A percentile compares a stretch with the other conserved stretches of the same genome.
These are phyloP conservation scores for Campoplex nolae DNA, from an alignment of 2,888 invertebrate genomes.

Conservation along the genomic window DNA sequence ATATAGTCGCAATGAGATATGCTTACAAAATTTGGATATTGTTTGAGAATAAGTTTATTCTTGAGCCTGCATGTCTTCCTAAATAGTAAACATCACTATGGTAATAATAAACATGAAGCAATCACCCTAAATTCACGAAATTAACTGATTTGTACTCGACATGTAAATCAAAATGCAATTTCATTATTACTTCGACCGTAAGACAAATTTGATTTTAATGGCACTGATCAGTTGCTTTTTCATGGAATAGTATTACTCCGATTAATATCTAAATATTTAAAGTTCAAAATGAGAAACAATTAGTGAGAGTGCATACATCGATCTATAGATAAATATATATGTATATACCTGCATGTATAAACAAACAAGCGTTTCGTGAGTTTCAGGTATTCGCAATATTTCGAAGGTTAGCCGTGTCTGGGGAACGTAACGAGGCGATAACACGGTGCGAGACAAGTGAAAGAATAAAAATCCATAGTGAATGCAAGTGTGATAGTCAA, in stretches of 20 bases:
- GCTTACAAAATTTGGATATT: too few species aligned
- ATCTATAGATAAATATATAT: neutral
- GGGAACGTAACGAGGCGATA: neutral
- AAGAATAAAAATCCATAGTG: conserved; percentile 4
- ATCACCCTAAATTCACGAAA: too few species aligned
- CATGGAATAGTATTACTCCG: neutral
- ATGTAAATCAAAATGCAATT: too few species aligned
- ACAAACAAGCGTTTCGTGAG: conserved; percentile 21
- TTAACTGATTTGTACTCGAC: too few species aligned
- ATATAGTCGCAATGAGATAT: too few species aligned
- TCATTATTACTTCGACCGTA: neutral
- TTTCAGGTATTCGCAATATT: neutral
- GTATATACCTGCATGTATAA: conserved; percentile 4
- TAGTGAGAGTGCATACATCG: neutral
- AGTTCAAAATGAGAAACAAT: neutral
- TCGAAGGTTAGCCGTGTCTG: conserved; percentile 17
- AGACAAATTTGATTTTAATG: neutral
- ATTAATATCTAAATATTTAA: neutral
- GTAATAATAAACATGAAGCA: too few species aligned
- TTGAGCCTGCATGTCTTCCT: too few species aligned
- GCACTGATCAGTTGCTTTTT: neutral
- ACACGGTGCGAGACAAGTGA: neutral
- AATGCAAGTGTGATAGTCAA: neutral
- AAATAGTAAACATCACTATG: too few species aligned
- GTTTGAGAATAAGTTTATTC: too few species aligned